Conservation (phyloP, 2,888 invertebrate species). For the Sphinx pinastri region DNA sequence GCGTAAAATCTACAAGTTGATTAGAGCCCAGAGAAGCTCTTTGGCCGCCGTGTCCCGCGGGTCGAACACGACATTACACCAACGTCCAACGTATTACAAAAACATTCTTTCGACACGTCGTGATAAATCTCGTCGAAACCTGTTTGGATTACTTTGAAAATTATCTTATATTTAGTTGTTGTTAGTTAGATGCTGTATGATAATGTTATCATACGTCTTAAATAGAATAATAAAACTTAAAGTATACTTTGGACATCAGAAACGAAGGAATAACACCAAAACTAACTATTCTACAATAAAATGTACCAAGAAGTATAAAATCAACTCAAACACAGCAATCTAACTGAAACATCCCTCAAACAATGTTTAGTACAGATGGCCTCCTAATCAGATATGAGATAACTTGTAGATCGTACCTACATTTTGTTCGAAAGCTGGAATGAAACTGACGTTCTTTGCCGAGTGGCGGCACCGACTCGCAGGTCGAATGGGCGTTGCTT, state of each 20-base stretch:
- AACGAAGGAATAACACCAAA: neutral
- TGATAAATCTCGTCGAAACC: conserved; percentile 1
- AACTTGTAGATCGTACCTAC: neutral
- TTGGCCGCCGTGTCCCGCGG: conserved; percentile 1
- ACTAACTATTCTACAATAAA: neutral
- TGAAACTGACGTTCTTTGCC: neutral
- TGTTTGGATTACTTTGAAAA: conserved; percentile 29
- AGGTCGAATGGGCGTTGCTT: conserved; percentile 52
- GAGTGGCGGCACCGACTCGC: conserved; percentile 37
- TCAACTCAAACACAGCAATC: neutral
- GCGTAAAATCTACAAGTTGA: conserved; percentile 20
- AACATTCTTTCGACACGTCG: conserved; percentile 15
- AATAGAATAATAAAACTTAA: too few species aligned
- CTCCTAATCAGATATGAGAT: neutral
- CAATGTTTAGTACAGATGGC: neutral
- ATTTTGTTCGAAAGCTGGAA: neutral
- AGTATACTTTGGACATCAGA: too few species aligned
- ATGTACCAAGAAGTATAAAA: neutral
- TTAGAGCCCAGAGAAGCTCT: conserved; percentile 12
- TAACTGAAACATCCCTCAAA: neutral
- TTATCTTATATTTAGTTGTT: conserved; percentile 4
- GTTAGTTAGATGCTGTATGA: neutral
- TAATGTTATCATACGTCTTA: neutral
- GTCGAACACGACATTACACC: conserved; percentile 19
- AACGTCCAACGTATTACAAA: conserved; percentile 3